A percentile compares a stretch with the other conserved stretches of the same genome.
Evolutionary conservation across 1,140 invertebrate species (phyloP).

Genomic region (Magallana angulata): DNA sequence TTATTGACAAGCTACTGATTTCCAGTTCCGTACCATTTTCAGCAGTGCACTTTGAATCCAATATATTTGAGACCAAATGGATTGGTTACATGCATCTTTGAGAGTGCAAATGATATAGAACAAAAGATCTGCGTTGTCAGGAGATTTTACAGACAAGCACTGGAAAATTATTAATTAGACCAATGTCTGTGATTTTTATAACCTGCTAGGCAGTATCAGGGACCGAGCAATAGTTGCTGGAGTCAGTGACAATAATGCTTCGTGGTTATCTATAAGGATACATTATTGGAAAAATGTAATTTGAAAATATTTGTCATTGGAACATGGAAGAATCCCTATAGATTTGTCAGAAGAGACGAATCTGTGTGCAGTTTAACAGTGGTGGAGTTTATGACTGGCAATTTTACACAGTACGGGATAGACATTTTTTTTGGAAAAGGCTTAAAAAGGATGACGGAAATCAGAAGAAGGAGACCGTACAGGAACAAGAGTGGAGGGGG

Average conservation of each 20-base stretch:
- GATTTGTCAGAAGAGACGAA: too few relatives aligned
- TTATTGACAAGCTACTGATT: constrained; percentile 4
- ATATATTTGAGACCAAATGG: constrained; percentile 8
- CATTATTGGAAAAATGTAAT: too few relatives aligned
- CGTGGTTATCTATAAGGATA: too few relatives aligned
- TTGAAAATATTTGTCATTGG: too few relatives aligned
- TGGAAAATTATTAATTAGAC: constrained; percentile 13
- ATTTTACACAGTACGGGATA: too few relatives aligned
- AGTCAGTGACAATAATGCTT: neutral
- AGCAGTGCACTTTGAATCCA: neutral
- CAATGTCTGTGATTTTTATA: neutral
- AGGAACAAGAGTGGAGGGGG: constrained; percentile 53
- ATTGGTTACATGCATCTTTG: neutral
- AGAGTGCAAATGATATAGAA: constrained; percentile 23
- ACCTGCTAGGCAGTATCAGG: neutral
- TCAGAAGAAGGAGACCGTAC: constrained; percentile 57
- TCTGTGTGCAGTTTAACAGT: too few relatives aligned
- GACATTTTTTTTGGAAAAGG: too few relatives aligned
- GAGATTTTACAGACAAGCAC: neutral
- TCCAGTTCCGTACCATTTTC: constrained; percentile 14
- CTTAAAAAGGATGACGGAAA: constrained; percentile 59
- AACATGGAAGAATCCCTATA: too few relatives aligned
- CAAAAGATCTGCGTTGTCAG: neutral
- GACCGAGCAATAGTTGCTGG: neutral
- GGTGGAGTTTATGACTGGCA: too few relatives aligned